phyloP scores from a whole-genome alignment of 2,797 vertebrate genomes.

The Mus caroli region DNA sequence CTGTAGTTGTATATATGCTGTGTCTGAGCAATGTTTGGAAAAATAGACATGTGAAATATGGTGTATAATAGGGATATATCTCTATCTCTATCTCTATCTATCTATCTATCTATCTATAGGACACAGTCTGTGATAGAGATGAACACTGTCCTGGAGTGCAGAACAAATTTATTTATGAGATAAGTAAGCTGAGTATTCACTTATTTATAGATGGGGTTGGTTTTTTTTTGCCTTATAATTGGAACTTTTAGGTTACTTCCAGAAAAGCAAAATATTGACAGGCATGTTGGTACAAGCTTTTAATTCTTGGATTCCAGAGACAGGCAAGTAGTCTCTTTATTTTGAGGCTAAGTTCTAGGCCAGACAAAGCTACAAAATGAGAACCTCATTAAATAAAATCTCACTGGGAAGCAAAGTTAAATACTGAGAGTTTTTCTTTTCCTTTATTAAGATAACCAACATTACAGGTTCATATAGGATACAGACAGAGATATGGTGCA shows the following conservation, averaged over 20 bases:
- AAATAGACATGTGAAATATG: not conserved
- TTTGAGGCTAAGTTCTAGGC: not conserved
- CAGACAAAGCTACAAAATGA: not conserved
- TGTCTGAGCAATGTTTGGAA: not conserved
- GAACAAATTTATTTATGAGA: conserved; percentile 35
- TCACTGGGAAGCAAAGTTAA: not conserved
- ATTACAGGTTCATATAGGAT: not conserved
- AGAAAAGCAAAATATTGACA: conserved; percentile 28
- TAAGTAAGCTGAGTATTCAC: conserved; percentile 26
- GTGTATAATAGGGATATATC: not conserved
- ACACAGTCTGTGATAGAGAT: not conserved
- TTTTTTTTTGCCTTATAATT: not conserved
- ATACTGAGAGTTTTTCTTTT: not conserved
- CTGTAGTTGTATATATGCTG: not conserved
- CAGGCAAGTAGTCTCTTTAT: not conserved
- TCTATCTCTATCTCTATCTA: too few species aligned
- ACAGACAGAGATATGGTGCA: not conserved
- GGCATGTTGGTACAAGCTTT: not conserved
- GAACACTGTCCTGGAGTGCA: not conserved
- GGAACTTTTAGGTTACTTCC: conserved; percentile 35
- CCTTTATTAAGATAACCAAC: not conserved
- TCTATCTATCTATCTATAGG: too few species aligned
- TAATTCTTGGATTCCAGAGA: not conserved
- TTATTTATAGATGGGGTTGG: conserved; percentile 3
- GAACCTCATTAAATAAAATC: not conserved